Evolutionary conservation across 2,797 vertebrate species (phyloP).

Genomic region (Clamator glandarius): DNA sequence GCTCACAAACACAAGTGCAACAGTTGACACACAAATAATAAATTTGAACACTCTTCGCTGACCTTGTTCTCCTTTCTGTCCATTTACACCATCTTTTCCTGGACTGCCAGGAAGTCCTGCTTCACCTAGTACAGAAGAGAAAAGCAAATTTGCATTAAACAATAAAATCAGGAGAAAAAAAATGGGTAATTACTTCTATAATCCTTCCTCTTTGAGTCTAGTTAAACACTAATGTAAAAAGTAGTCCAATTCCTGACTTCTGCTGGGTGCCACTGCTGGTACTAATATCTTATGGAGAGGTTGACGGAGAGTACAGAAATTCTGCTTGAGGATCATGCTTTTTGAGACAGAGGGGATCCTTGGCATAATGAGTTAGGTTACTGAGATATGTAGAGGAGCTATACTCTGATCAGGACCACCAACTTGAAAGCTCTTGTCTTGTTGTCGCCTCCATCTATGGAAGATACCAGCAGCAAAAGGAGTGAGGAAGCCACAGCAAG

Average conservation of each 20-base stretch:
- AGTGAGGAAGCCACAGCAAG: too few species aligned
- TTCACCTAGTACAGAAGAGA: constrained; percentile 77
- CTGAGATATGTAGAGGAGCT: background rate
- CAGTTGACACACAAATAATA: background rate
- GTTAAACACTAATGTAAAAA: background rate
- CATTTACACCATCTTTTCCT: constrained; percentile 82
- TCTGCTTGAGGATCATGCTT: background rate
- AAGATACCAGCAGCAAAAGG: background rate
- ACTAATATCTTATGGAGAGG: background rate
- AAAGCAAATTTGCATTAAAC: background rate
- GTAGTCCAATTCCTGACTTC: background rate
- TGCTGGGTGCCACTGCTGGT: background rate
- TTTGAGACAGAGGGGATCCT: background rate
- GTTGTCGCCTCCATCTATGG: background rate
- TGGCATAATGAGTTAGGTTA: background rate
- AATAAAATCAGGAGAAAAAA: background rate
- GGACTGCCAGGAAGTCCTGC: constrained; percentile 79
- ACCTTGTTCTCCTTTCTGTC: constrained; percentile 90
- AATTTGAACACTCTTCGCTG: constrained; percentile 35
- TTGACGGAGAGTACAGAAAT: background rate
- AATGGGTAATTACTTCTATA: background rate
- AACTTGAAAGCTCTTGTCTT: background rate
- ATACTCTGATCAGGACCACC: background rate
- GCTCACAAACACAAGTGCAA: background rate
- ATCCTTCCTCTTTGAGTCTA: background rate